A percentile compares a stretch with the other conserved stretches of the same genome.
phyloP scores from a whole-genome alignment of 2,888 invertebrate genomes.

The Acanthopleura granulata region DNA sequence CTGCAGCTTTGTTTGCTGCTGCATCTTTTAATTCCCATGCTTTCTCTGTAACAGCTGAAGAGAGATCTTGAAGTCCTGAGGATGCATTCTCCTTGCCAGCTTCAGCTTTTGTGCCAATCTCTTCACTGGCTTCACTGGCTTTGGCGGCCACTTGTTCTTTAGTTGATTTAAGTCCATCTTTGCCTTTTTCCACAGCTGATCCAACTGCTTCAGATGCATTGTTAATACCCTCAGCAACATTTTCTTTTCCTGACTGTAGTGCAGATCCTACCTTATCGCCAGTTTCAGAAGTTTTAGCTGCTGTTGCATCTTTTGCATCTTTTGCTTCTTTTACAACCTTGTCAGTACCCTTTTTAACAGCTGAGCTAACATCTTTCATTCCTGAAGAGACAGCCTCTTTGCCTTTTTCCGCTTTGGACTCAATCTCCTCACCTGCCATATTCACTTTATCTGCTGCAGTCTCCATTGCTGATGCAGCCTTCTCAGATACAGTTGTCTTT shows the following conservation, averaged over 20 bases:
- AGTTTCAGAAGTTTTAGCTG: background rate
- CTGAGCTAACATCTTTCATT: background rate
- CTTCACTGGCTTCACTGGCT: slow-evolving; percentile 15
- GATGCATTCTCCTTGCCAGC: background rate
- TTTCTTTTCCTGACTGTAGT: background rate
- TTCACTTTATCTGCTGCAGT: slow-evolving; percentile 11
- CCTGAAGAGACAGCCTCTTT: background rate
- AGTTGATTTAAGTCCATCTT: background rate
- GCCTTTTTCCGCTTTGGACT: slow-evolving; percentile 8
- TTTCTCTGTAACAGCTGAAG: background rate
- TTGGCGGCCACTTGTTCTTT: background rate
- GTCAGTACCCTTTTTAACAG: background rate
- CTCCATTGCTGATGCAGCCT: slow-evolving; percentile 18
- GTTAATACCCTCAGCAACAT: background rate
- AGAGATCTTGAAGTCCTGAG: background rate
- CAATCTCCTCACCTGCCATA: slow-evolving; percentile 5
- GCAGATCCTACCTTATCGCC: background rate
- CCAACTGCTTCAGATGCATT: slow-evolving; percentile 4
- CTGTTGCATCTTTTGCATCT: slow-evolving; percentile 3
- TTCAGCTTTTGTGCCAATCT: slow-evolving; percentile 13
- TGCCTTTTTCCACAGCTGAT: slow-evolving; percentile 1
- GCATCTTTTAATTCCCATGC: slow-evolving; percentile 8
- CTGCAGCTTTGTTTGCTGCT: slow-evolving; percentile 4
- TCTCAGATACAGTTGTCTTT: background rate
- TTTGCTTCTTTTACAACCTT: slow-evolving; percentile 14